phyloP scores from a whole-genome alignment of 2,888 invertebrate species.

The Microplitis deprimator region DNA sequence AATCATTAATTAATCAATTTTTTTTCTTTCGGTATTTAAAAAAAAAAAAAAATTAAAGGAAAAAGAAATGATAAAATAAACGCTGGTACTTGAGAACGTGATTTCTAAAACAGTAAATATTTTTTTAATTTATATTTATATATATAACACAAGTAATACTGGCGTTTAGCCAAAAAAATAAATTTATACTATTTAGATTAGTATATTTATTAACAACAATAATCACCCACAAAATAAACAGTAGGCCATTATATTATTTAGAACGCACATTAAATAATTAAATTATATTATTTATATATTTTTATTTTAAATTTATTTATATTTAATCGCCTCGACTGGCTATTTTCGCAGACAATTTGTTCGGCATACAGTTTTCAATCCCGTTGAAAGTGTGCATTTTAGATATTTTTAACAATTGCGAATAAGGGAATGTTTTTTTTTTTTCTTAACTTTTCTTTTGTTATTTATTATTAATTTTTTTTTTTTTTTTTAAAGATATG shows the following conservation, averaged over 20 bases:
- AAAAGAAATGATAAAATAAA: neutral
- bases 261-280: conserved; percentile 34
- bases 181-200: conserved; percentile 14
- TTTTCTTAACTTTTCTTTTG: conserved; percentile 5
- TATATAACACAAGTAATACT: conserved; percentile 22
- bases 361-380: conserved; percentile 37
- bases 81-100: neutral
- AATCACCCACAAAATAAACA: conserved; percentile 38
- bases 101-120: neutral
- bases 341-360: neutral
- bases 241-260: conserved; percentile 43
- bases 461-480: conserved; percentile 10
- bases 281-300: neutral
- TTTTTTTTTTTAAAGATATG: conserved; percentile 21
- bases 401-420: conserved; percentile 48
- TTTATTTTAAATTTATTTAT: conserved; percentile 21
- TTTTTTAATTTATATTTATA: conserved; percentile 8
- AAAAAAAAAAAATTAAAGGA: conserved; percentile 6
- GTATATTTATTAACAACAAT: conserved; percentile 34
- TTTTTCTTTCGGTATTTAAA: neutral
- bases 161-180: conserved; percentile 37
- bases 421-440: conserved; percentile 58
- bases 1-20: neutral
- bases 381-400: conserved; percentile 46
- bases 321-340: conserved; percentile 10